Evolutionary conservation across 2,888 invertebrate genomes (phyloP).

Genomic region (Caenorhabditis sp.): DNA sequence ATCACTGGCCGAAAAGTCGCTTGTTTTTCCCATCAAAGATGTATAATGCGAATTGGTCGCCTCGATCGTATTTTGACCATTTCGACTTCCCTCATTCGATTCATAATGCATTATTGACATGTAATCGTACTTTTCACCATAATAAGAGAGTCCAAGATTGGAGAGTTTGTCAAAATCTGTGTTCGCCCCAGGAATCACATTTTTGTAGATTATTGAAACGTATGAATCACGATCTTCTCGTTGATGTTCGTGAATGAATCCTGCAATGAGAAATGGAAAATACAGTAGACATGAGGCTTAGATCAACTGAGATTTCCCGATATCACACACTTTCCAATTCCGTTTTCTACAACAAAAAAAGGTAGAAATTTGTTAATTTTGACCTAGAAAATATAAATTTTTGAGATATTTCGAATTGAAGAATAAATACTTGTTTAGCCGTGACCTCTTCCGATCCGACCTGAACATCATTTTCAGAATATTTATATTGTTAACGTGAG

Average conservation of each 20-base stretch:
- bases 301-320: background rate
- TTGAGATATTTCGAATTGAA: too few species aligned
- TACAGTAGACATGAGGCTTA: background rate
- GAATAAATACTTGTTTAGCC: too few species aligned
- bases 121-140: conserved; percentile 68
- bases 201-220: conserved; percentile 63
- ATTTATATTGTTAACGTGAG: too few species aligned
- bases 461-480: too few species aligned
- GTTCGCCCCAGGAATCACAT: conserved; percentile 67
- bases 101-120: conserved; percentile 69
- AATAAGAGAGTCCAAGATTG: conserved; percentile 65
- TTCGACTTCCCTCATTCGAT: conserved; percentile 59
- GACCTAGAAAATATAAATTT: too few species aligned
- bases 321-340: too few species aligned
- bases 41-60: conserved; percentile 62
- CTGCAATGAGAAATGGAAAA: conserved; percentile 27
- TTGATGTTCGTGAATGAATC: conserved; percentile 70
- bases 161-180: conserved; percentile 68
- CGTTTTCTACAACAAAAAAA: too few species aligned
- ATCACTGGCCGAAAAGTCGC: conserved; percentile 65
- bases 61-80: conserved; percentile 68
- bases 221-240: conserved; percentile 66
- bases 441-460: too few species aligned
- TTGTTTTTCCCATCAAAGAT: conserved; percentile 65
- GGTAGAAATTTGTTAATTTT: too few species aligned